Percentiles rank a stretch among this genome's conserved stretches.
phyloP scores from a whole-genome alignment of 2,888 invertebrate genomes.

The Lasioglossum villosulum region DNA sequence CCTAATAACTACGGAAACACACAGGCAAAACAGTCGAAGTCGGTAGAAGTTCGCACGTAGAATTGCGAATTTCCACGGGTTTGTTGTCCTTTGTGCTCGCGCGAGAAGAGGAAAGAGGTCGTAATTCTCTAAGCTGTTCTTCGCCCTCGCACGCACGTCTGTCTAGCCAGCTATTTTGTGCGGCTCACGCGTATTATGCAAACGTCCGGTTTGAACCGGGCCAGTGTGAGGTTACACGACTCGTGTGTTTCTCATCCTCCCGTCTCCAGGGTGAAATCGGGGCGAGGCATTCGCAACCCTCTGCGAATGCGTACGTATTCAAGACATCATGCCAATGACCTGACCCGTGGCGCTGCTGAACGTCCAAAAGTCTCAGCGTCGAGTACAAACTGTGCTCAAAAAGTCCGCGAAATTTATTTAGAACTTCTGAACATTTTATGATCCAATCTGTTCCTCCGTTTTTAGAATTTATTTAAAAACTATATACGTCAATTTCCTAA shows the following conservation, averaged over 20 bases:
- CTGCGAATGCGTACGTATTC: slow-evolving; percentile 33
- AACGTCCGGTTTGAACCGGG: slow-evolving; percentile 18
- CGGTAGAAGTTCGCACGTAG: slow-evolving; percentile 12
- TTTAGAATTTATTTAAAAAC: too few species aligned
- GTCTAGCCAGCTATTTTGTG: slow-evolving; percentile 40
- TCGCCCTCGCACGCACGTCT: slow-evolving; percentile 9
- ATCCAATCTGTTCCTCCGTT: too few species aligned
- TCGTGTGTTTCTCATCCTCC: slow-evolving; percentile 26
- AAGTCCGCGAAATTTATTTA: neutral
- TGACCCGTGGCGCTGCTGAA: neutral
- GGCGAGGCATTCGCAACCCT: slow-evolving; percentile 16
- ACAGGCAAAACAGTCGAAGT: neutral
- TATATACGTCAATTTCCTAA: too few species aligned
- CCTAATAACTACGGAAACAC: neutral
- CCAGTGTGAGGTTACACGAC: slow-evolving; percentile 33
- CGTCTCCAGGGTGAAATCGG: slow-evolving; percentile 20
- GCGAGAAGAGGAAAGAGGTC: slow-evolving; percentile 43
- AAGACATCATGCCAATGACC: slow-evolving; percentile 26
- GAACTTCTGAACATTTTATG: neutral
- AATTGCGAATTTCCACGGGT: slow-evolving; percentile 41
- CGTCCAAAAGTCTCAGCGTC: neutral
- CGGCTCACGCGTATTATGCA: slow-evolving; percentile 52
- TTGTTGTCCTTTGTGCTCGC: slow-evolving; percentile 54
- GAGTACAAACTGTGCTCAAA: neutral
- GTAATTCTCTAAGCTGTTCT: slow-evolving; percentile 47